Percentiles rank a stretch among this genome's conserved stretches.
These are phyloP conservation scores for Engystomops pustulosus DNA, from an alignment of 2,113 vertebrate species.

Conservation along the genomic window DNA sequence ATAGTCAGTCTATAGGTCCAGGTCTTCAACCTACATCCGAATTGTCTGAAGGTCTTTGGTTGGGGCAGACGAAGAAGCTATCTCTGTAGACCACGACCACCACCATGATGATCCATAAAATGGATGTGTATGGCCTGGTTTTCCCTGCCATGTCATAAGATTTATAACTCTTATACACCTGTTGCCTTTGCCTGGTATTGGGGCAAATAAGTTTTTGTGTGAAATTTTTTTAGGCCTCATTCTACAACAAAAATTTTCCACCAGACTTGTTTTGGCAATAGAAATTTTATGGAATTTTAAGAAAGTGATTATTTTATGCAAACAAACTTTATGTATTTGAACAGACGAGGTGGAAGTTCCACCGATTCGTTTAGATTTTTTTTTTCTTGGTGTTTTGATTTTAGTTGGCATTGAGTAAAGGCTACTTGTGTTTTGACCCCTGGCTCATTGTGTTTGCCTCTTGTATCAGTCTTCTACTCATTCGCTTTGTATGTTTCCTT, in stretches of 20 bases:
- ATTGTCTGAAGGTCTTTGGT: no score
- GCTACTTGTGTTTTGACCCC: slow-evolving; percentile 35
- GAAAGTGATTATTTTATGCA: no score
- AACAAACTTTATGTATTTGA: not conserved
- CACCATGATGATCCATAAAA: no score
- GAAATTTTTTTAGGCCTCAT: not conserved
- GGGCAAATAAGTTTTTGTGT: not conserved
- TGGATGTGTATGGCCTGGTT: not conserved
- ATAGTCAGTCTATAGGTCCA: no score
- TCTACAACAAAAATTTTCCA: no score
- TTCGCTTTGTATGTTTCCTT: slow-evolving; percentile 18
- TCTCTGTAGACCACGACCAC: no score
- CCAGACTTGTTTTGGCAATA: not conserved
- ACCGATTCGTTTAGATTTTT: not conserved
- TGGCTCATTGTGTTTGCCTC: not conserved
- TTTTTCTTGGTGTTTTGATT: not conserved
- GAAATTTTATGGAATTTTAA: no score
- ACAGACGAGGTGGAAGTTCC: not conserved
- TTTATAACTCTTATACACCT: not conserved
- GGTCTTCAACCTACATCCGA: no score
- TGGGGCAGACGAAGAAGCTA: no score
- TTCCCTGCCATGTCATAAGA: not conserved
- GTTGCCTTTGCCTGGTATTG: no score
- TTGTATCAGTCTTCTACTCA: slow-evolving; percentile 37
- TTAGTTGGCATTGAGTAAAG: not conserved